Evolutionary conservation across 1,140 invertebrate genomes (phyloP), one percentile per base, ranked within the genome.

Genomic region (Ganaspis sp.): DNA sequence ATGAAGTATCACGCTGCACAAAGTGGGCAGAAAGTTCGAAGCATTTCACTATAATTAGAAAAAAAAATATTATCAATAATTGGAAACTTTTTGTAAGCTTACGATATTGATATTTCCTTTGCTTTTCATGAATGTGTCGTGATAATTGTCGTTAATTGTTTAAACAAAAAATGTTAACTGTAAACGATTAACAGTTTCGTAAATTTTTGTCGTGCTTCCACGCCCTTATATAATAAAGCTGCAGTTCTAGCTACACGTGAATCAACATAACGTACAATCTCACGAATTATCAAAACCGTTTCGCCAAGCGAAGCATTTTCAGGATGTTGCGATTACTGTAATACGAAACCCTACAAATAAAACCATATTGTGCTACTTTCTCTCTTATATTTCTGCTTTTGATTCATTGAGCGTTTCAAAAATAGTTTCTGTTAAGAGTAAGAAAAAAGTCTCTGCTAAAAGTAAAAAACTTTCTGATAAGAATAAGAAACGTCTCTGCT

Each of bases 331-430:
- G 49, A 45, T 81, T 81, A 81, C 77, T 85, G 84, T 86, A 85
- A 86, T 80, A 79, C 72, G 64, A 84, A 70, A 84, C 45, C 71
- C 71, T 80, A 82, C 78, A 73, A 76, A 87, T 84, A 85, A 86
- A 85, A 87, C 73, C 26, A 81, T 85, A 86, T 81, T 84, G 77
- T 83, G 84, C 78, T 85, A 87, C 81, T 82, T 76, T 74, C 75
- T 73, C 72, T 9, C 77, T 78, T 79, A 64, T 80, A 54, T 76
- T 78, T 72, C 19, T 21, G 38, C 29, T 71, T 54, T 54, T 54
- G 29, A 17, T 38, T n/a, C 9, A 21, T 17, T 49, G 4, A 17
- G 21, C 8, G 21, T 4, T 45, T 17, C 9, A 42, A 64, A 45
- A 49, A 17, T 17, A 17, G 8, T 49, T 49, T n/a, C 8, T 8